Evolutionary conservation across 2,888 invertebrate species (phyloP), one percentile per base, ranked within the genome.

Genomic region (Plebejus melissa): DNA sequence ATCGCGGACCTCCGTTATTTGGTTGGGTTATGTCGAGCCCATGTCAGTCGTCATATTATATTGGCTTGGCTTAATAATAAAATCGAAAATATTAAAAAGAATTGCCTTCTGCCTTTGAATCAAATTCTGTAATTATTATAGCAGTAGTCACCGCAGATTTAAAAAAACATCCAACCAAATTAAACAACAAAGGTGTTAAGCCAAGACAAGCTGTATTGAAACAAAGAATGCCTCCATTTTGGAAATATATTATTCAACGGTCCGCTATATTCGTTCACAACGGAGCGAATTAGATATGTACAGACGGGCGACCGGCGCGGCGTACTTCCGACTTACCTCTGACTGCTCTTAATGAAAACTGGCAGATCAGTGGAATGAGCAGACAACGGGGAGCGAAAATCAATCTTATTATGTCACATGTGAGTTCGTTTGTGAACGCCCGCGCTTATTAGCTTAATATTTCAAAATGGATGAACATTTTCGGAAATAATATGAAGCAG

Each of bases 331-430:
- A 86, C 84, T 88, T 83, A 85, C 84, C 84, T 85, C 85, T 81
- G 84, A 83, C 84, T 81, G 83, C 80, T 80, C 81, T 82, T 91
- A 92, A 93, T 93, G 91, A 91, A 90, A 90, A 93, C 90, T 90
- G 92, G 86, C 92, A 90, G 90, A 81, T 86, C 85, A 86, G 83
- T 88, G 87, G 86, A 86, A 88, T 87, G 88, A 85, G 86, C 85
- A 82, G 85, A 86, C 36, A 58, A 46, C 32, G 57, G 54, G 50
- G 32, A 72, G 79, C 78, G 79, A 80, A 74, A 76, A 78, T 72
- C 77, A 79, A 70, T 60, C 76, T 76, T 77, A 75, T 69, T 75
- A 75, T 77, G 75, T 77, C 69, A 11, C 16, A 9, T 16, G 57
- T 74, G 28, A n/a, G 60, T 50, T 58, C 50, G 50, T 16, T 75